Percentiles rank a stretch among this genome's conserved stretches.
These are phyloP conservation scores for Penelope pileata DNA, from an alignment of 2,113 vertebrate species.

Conservation along the genomic window DNA sequence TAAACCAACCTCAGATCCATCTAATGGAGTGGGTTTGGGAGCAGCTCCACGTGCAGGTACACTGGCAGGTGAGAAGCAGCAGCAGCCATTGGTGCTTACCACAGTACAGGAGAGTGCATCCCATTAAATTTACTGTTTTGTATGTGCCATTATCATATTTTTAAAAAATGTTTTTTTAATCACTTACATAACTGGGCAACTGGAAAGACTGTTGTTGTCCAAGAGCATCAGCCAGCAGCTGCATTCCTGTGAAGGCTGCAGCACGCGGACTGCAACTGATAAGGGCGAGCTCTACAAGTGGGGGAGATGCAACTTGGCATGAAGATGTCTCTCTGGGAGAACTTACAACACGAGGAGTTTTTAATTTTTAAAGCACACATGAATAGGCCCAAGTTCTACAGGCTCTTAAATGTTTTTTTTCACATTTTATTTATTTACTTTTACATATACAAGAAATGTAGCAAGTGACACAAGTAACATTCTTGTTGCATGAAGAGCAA, in stretches of 20 bases:
- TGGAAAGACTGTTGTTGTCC: not conserved
- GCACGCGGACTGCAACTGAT: not conserved
- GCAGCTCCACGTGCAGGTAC: not conserved
- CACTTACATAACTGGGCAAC: not conserved
- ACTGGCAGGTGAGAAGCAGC: not conserved
- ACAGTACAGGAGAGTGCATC: not conserved
- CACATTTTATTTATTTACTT: not conserved
- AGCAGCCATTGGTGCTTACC: not conserved
- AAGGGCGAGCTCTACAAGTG: not conserved
- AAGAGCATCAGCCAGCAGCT: not conserved
- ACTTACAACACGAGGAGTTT: not conserved
- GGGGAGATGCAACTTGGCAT: not conserved
- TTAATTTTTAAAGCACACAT: not conserved
- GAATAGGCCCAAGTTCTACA: not conserved
- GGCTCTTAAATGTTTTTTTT: not conserved
- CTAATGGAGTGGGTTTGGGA: not conserved
- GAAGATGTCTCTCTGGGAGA: not conserved
- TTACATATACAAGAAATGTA: not conserved
- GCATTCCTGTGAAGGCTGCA: not conserved
- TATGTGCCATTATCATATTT: not conserved
- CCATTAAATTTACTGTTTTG: not conserved
- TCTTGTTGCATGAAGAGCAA: not conserved
- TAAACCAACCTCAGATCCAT: not conserved
- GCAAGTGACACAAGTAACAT: fast-evolving
- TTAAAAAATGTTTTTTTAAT: not conserved